Base-by-base conservation (phyloP, 1,140 invertebrate species). In the Melitaea cinxia region DNA sequence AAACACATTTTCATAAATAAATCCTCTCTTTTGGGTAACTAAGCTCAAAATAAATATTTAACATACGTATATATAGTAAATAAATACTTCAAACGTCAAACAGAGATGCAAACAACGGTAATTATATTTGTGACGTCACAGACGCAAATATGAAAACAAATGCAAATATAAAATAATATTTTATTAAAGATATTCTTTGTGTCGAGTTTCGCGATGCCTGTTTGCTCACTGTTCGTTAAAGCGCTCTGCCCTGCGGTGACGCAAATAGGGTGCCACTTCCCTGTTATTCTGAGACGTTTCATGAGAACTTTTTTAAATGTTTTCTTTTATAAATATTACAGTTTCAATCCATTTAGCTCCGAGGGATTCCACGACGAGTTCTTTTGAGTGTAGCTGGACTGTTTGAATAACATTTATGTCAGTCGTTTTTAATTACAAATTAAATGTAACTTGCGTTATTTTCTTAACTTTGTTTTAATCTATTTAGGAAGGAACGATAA, bases 141-240 rank as follows among this genome's bases (percentile, higher is more conserved):
- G 9, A 45, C 17, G n/a, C n/a, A n/a, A n/a, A n/a, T n/a, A 39
- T 39, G 10, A 14, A 39, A 19, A 53, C 5, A 33, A 6, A 62
- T 10, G 17, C 21, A 28, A 62, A 54, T 50, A 15, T 42, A 37
- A 37, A 21, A 33, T 47, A 45, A 47, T 12, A 23, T n/a, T 12
- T 12, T 21, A 21, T 23, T 9, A 24, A 14, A 47, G 35, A 62
- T 53, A 12, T 45, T 12, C 3, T 52, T 42, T 17, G 30, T 50
- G 52, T 54, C 47, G 37, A 49, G 28, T 63, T 49, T 28, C 39
- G 12, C 26, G 17, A 33, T 55, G 60, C 55, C 55, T 63, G 53
- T 63, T 63, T 35, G 58, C 24, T 26, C 42, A 21, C 55, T 45
- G 24, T 57, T 57, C 55, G 55, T 57, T 57, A 57, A 7, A 56